A percentile compares a stretch with the other conserved stretches of the same genome.
Conservation (phyloP, 2,797 vertebrate species). For the Myripristis jacobus region DNA sequence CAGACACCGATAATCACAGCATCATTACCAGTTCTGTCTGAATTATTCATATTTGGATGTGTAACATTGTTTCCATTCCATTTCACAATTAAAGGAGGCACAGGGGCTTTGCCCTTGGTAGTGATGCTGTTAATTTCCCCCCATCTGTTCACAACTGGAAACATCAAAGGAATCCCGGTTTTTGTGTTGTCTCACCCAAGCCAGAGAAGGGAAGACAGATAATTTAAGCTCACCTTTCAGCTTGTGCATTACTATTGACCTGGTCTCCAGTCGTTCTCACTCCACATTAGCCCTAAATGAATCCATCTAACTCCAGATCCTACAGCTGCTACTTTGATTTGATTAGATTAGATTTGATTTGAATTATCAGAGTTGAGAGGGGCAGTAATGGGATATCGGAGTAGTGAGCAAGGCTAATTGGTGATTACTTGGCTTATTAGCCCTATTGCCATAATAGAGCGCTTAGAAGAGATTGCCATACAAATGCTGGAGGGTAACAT, state of each 20-base stretch:
- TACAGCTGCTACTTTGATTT: constrained; percentile 66
- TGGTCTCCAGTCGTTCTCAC: constrained; percentile 28
- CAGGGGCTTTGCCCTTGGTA: constrained; percentile 13
- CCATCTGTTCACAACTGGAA: background rate
- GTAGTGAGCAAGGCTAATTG: constrained; percentile 59
- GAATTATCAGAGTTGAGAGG: constrained; percentile 67
- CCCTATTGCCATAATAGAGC: constrained; percentile 50
- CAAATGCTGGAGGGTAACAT: constrained; percentile 15
- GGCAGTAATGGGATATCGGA: constrained; percentile 63
- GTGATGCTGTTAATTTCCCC: background rate
- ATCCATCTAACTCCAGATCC: constrained; percentile 49
- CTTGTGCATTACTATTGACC: constrained; percentile 13
- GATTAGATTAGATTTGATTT: constrained; percentile 69
- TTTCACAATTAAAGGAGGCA: background rate
- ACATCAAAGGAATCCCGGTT: background rate
- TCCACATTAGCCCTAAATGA: constrained; percentile 53
- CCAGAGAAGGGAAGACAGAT: background rate
- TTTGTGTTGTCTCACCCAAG: constrained; percentile 1
- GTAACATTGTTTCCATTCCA: constrained; percentile 11
- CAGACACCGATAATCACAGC: constrained; percentile 30
- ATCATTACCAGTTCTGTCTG: constrained; percentile 17
- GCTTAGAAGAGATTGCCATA: constrained; percentile 29
- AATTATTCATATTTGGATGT: constrained; percentile 34
- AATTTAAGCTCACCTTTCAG: constrained; percentile 20
- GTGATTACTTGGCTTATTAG: constrained; percentile 75